Evolutionary conservation across 2,888 invertebrate species (phyloP), one percentile per base, ranked within the genome.

Genomic region (Caenorhabditis uteleia): DNA sequence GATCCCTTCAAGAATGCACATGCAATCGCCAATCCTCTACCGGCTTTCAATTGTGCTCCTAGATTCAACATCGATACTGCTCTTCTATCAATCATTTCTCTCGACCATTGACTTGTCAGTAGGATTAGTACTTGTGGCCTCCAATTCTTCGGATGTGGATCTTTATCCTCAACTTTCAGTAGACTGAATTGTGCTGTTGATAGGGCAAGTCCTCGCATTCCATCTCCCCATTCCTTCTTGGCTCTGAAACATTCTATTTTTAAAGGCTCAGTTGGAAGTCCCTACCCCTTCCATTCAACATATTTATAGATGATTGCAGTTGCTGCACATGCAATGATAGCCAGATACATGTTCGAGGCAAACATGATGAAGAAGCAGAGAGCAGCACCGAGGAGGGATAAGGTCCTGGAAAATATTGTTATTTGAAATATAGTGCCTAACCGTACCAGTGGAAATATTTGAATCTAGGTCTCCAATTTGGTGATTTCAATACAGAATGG

Each of bases 221-320:
- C 98, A 86, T 99, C 98, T 64, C 98, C 98, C 98, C 98, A 99
- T 88, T 99, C 98, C 84, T 98, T 98, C 86, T 98, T 98, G 66
- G 98, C 98, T 66, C 80, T 80, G 55, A 47, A 74, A 56, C 12
- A 16, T 5, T 23, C 7, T 43, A n/a, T 16, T 16, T 18, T 20
- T 39, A 36, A 14, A 26, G n/a, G 25, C 10, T 10, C 21, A 34
- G 21, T 4, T 34, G 8, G 34, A 34, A n/a, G 8, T 34, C n/a
- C n/a, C 34, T 86, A 92, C 92, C 93, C 95, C 78, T 93, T 88
- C 84, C 93, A 95, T 87, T 95, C 95, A 84, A 95, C 95, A 85
- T 95, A 95, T 86, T 95, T 95, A 87, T 95, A 95, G 83, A 95
- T 93, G 65, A 90, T 86, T 23, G 91, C 90, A 33, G 95, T 95